phyloP scores from a whole-genome alignment of 2,888 invertebrate species.

The Melanophora roralis region DNA sequence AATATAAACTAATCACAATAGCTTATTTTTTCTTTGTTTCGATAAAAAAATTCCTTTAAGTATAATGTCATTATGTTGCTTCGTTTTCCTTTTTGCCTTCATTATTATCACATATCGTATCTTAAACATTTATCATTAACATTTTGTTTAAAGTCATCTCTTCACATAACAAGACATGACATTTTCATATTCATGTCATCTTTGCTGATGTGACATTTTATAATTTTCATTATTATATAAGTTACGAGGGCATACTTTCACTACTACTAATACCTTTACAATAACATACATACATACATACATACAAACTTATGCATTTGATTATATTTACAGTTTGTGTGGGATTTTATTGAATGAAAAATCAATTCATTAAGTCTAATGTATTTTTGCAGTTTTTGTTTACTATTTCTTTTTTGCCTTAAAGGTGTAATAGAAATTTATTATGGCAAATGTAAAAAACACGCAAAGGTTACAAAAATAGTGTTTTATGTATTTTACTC shows the following conservation, averaged over 20 bases:
- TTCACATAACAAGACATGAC: background rate
- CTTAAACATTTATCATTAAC: background rate
- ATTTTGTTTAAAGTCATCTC: constrained; percentile 17
- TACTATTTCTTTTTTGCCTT: background rate
- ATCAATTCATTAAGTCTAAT: constrained; percentile 5
- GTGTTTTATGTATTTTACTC: background rate
- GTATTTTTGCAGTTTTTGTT: background rate
- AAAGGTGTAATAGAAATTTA: constrained; percentile 16
- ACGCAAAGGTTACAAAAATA: constrained; percentile 34
- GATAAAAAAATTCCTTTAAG: background rate
- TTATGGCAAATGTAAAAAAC: constrained; percentile 9
- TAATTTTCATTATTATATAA: constrained; percentile 5
- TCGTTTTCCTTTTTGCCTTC: background rate
- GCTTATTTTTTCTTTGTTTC: no score
- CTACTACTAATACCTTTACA: background rate
- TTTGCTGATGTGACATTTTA: constrained; percentile 13
- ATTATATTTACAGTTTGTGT: background rate
- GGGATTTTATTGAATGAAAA: background rate
- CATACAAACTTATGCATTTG: background rate
- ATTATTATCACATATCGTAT: background rate
- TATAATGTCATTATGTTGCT: background rate
- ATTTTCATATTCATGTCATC: constrained; percentile 7
- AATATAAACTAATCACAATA: background rate
- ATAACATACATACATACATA: background rate
- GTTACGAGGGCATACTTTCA: background rate